phyloP scores from a whole-genome alignment of 2,888 invertebrate species.

The Pseudococcus viburni region DNA sequence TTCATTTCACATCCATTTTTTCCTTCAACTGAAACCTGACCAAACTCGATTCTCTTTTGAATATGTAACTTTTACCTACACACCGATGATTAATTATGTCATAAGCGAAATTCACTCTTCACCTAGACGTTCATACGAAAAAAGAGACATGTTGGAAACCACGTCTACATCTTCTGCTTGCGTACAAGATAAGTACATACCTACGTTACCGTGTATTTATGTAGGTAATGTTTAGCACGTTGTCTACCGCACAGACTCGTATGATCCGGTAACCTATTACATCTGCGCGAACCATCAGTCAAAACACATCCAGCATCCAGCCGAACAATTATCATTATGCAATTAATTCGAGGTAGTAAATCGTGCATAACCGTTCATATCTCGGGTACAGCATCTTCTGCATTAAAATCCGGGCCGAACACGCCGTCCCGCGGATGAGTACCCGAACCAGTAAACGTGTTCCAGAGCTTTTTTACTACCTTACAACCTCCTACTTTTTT shows the following conservation, averaged over 20 bases:
- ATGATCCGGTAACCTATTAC: slow-evolving; percentile 19
- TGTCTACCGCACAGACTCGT: background rate
- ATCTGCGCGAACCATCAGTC: slow-evolving; percentile 36
- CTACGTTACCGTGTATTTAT: too few species aligned
- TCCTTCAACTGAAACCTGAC: too few species aligned
- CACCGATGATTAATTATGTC: background rate
- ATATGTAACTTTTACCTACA: background rate
- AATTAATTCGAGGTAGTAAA: slow-evolving; percentile 34
- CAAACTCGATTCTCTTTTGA: too few species aligned
- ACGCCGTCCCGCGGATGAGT: background rate
- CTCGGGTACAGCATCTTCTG: background rate
- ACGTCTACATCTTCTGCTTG: background rate
- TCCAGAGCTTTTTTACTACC: background rate
- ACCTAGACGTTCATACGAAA: background rate
- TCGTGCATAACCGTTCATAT: slow-evolving; percentile 46
- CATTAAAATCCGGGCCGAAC: background rate
- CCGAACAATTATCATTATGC: slow-evolving; percentile 17
- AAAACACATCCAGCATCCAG: background rate
- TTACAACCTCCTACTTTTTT: background rate
- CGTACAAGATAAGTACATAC: background rate
- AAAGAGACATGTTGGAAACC: background rate
- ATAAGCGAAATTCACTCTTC: background rate
- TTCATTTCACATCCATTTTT: too few species aligned
- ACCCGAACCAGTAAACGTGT: background rate
- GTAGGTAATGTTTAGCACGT: background rate